A percentile compares a stretch with the other conserved stretches of the same genome.
phyloP scores from a whole-genome alignment of 2,113 vertebrate genomes.

The Terrapene triunguis region DNA sequence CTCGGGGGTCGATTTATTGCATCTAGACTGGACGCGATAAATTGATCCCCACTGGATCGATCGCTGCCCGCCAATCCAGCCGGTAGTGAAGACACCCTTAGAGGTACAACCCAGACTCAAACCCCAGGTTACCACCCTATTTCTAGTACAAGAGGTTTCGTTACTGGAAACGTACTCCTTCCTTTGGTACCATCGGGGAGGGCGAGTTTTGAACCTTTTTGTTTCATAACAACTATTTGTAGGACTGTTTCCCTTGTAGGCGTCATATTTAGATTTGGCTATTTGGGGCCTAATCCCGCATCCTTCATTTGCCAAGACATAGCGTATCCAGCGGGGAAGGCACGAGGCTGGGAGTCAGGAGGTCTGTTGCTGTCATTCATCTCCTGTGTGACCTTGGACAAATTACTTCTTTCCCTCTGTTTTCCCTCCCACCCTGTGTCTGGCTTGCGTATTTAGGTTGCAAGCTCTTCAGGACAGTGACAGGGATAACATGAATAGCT shows the following conservation, averaged over 20 bases:
- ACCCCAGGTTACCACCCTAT: neutral
- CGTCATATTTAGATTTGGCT: neutral
- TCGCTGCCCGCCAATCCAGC: no score
- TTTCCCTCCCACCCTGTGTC: neutral
- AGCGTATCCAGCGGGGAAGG: neutral
- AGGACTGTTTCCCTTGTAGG: neutral
- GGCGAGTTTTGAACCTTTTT: neutral
- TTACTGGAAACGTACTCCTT: neutral
- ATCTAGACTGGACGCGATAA: no score
- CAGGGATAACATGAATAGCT: neutral
- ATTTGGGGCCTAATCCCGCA: neutral
- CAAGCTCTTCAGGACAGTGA: neutral
- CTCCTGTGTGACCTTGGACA: neutral
- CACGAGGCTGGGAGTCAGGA: neutral
- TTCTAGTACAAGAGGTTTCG: neutral
- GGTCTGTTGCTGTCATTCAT: neutral
- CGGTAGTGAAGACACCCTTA: no score
- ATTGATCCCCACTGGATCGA: no score
- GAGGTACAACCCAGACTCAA: neutral
- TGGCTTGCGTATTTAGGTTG: neutral
- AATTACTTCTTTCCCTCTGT: neutral
- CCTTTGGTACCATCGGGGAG: neutral
- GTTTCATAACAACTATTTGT: neutral
- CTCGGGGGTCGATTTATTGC: no score
- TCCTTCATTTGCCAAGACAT: fast-evolving